A percentile compares a stretch with the other conserved stretches of the same genome.
These are phyloP conservation scores for Sandelia bainsii DNA, from an alignment of 2,797 vertebrate genomes.

Conservation along the genomic window DNA sequence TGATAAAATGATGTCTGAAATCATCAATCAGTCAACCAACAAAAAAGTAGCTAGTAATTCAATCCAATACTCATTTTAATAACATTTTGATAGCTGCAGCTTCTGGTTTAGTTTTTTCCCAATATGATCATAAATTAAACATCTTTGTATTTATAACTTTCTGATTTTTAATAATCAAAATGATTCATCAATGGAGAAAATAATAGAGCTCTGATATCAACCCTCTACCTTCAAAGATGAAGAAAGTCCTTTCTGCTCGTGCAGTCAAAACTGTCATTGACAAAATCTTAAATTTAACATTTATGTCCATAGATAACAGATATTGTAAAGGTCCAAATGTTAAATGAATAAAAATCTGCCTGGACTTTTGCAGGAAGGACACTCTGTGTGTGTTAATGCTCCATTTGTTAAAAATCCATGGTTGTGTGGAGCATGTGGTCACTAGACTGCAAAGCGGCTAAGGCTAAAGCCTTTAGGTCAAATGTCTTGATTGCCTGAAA, in stretches of 20 bases:
- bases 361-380: too few species aligned
- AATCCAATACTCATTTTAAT: too few species aligned
- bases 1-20: too few species aligned
- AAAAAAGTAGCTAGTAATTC: too few species aligned
- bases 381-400: not conserved
- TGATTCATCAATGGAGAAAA: not conserved
- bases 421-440: constrained; percentile 10
- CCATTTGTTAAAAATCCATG: not conserved
- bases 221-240: not conserved
- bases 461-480: not conserved
- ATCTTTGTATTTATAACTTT: not conserved
- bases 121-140: not conserved
- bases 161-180: not conserved
- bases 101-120: not conserved
- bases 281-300: too few species aligned
- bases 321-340: too few species aligned
- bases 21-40: too few species aligned
- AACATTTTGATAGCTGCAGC: too few species aligned
- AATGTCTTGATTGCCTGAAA: constrained; percentile 26
- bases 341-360: too few species aligned
- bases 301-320: too few species aligned
- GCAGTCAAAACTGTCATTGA: not conserved
- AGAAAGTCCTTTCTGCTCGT: not conserved
- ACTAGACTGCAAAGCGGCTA: constrained; percentile 10
- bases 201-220: too few species aligned